Base-by-base conservation (phyloP, 2,113 vertebrate genomes). In the Macheiramphus alcinus region DNA sequence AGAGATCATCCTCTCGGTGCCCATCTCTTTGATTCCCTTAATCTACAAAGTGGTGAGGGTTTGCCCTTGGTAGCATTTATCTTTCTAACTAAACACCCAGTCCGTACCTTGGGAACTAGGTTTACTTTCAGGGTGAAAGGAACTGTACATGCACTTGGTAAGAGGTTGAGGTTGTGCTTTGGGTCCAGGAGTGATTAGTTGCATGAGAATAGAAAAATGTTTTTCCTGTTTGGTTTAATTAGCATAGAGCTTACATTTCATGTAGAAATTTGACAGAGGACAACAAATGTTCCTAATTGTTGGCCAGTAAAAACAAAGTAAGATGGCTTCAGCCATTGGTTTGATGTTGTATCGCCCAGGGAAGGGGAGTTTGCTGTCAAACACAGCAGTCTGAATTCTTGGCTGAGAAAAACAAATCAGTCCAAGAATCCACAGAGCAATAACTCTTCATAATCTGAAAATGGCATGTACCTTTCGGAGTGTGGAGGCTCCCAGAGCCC, bases 211-310 rank as follows among this genome's bases (percentile, higher is more conserved):
- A 93, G 47, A 93, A 88, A 93, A 96, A 92, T 88, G 87, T 67
- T 97, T 95, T 95, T 92, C 90, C 85, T 95, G 74, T 96, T 97
- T 96, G 80, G 90, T 93, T 91, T 89, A 86, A 96, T 97, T 92
- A 96, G 86, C 91, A 70, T 19, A 22, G 76, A 79, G 75, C 68
- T 96, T 96, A 58, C 58, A 48, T 97, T 95, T 80, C 84, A 75
- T 68, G 25, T 59, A 48, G 7, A 87, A 76, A 93, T 86, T 56
- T 94, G 95, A 94, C 86, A 96, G 92, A 74, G 53, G 92, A 87
- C 89, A 96, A 36, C 84, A 86, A 97, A 83, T 74, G 27, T 85
- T 95, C 94, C 53, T 92, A 62, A 90, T 90, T 75, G 52, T 72
- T 96, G 72, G 74, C 97, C 89, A 81, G 86, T 26, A 78, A 95